A percentile compares a stretch with the other conserved stretches of the same genome.
These are phyloP conservation scores for Zoanthus gigantus DNA, from an alignment of 92 coral and sea anemone genomes.

Conservation along the genomic window DNA sequence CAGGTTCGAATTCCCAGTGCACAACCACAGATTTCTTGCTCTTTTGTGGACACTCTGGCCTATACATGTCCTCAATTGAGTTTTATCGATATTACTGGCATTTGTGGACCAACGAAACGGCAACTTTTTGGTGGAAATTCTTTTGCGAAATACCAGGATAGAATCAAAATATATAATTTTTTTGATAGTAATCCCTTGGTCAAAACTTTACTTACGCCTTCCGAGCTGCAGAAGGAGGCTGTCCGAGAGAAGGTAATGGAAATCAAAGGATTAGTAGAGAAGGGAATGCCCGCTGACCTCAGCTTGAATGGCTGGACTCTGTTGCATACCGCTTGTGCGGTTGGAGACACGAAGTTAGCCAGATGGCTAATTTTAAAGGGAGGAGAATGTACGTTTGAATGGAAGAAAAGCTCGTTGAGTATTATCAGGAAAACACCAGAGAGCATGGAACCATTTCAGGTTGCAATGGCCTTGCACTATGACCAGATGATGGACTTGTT, in stretches of 20 bases:
- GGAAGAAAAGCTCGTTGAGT: conserved; percentile 34
- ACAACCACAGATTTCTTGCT: neutral
- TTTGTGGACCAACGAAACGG: conserved; percentile 26
- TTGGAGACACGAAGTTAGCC: conserved; percentile 45
- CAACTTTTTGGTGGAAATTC: conserved; percentile 7
- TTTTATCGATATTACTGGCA: conserved; percentile 19
- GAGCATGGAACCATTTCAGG: conserved; percentile 25
- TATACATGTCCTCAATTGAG: conserved; percentile 8
- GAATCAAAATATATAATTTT: neutral
- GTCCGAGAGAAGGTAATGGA: conserved; percentile 21
- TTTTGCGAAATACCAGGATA: neutral
- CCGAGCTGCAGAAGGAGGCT: conserved; percentile 26
- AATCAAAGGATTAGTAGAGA: conserved; percentile 35
- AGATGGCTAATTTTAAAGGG: conserved; percentile 43
- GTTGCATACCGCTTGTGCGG: conserved; percentile 53
- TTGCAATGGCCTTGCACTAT: conserved; percentile 26
- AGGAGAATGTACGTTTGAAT: conserved; percentile 18
- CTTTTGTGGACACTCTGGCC: conserved; percentile 12
- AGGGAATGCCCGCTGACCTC: conserved; percentile 49
- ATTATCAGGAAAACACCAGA: conserved; percentile 41
- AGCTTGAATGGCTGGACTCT: conserved; percentile 56
- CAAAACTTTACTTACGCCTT: conserved; percentile 25
- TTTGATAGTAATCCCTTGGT: conserved; percentile 25
- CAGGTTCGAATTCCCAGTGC: neutral
- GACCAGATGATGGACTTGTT: conserved; percentile 18